Evolutionary conservation across 2,888 invertebrate species (phyloP).

Genomic region (Vannuccia rotundouncinata): DNA sequence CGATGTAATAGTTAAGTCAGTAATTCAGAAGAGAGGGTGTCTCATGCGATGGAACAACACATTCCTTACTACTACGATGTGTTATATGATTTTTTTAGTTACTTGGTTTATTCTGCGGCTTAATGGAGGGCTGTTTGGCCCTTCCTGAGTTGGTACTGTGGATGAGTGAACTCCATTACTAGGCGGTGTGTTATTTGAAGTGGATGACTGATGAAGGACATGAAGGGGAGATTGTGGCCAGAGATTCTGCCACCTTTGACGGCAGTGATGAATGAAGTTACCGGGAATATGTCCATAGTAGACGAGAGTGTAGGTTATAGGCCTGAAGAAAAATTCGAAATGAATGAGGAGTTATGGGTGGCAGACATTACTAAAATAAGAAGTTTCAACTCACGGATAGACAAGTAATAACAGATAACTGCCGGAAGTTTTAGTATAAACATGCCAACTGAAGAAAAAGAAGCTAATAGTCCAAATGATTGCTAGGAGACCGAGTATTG

Average conservation of each 20-base stretch:
- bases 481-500: neutral
- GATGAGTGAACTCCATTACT: no score
- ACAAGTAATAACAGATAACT: conserved; percentile 74
- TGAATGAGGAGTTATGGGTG: neutral
- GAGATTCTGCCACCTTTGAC: neutral
- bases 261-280: neutral
- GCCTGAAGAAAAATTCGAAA: neutral
- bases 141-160: no score
- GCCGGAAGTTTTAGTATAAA: conserved; percentile 62
- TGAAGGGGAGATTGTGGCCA: neutral
- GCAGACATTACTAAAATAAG: neutral
- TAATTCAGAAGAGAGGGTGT: no score
- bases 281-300: conserved; percentile 30
- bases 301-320: conserved; percentile 22
- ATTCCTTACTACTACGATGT: no score
- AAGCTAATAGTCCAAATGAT: conserved; percentile 62
- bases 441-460: conserved; percentile 61
- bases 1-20: no score
- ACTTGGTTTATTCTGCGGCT: no score
- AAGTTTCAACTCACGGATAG: conserved; percentile 73
- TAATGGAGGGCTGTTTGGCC: no score
- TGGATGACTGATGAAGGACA: neutral
- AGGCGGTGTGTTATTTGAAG: no score
- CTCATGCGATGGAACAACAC: no score
- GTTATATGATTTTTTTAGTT: no score